phyloP scores from a whole-genome alignment of 2,113 vertebrate species.

The Eurypyga helias region DNA sequence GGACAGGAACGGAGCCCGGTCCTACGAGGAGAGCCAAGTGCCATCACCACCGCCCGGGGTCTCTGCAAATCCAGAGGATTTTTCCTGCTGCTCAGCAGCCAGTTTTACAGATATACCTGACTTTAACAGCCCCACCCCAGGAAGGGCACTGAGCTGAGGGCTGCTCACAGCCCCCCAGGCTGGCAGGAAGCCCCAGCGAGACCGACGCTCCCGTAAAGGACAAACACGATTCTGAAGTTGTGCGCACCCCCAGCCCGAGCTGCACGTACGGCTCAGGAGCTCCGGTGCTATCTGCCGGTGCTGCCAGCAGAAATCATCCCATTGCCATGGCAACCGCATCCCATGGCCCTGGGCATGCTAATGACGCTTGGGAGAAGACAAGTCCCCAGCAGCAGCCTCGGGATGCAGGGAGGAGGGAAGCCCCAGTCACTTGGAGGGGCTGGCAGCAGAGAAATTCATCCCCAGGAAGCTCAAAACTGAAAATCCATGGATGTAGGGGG shows the following conservation, averaged over 20 bases:
- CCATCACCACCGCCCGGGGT: accelerated
- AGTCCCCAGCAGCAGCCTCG: neutral
- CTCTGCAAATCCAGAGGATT: accelerated
- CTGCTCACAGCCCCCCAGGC: neutral
- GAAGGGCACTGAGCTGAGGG: accelerated
- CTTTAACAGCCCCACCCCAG: accelerated
- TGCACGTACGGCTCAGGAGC: neutral
- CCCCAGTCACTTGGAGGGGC: neutral
- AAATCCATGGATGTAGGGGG: accelerated
- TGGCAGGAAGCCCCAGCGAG: accelerated
- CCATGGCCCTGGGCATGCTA: constrained; percentile 61
- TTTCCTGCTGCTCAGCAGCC: neutral
- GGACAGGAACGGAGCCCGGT: accelerated
- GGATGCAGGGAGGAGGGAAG: neutral
- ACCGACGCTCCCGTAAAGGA: accelerated
- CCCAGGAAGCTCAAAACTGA: accelerated
- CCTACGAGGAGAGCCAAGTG: accelerated
- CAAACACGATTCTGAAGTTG: neutral
- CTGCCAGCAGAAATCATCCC: constrained; percentile 6
- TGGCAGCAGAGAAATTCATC: neutral
- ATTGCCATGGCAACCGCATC: constrained; percentile 78
- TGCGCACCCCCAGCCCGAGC: neutral
- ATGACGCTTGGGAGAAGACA: neutral
- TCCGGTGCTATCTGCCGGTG: neutral
- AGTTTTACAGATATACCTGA: accelerated